phyloP scores from a whole-genome alignment of 2,797 vertebrate genomes.

The Eutrigla gurnardus region DNA sequence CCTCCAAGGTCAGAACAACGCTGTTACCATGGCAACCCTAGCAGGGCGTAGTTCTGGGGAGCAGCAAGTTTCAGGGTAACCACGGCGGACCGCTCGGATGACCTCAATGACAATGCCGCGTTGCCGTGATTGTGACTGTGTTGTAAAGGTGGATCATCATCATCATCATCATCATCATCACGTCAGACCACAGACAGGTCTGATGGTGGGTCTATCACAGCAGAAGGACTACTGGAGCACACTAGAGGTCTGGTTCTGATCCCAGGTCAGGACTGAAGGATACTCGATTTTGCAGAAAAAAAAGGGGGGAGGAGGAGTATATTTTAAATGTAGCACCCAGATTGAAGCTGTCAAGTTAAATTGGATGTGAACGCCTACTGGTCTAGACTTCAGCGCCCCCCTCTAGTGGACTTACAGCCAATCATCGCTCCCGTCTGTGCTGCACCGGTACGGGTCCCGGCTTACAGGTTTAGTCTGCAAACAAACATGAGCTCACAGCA shows the following conservation, averaged over 20 bases:
- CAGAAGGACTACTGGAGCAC: conserved; percentile 33
- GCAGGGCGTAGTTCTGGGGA: conserved; percentile 49
- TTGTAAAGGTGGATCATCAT: no score
- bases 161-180: no score
- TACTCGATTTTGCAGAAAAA: conserved; percentile 13
- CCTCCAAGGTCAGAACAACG: conserved; percentile 63
- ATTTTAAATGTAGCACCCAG: conserved; percentile 16
- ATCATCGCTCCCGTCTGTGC: conserved; percentile 13
- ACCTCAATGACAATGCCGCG: conserved; percentile 66
- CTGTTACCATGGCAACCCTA: conserved; percentile 75
- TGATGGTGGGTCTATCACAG: conserved; percentile 32
- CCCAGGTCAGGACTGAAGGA: conserved; percentile 43
- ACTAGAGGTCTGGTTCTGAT: conserved; percentile 39
- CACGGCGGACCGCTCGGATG: conserved; percentile 60
- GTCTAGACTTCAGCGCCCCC: background rate
- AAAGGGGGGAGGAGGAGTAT: background rate
- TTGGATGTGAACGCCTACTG: background rate
- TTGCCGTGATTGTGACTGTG: background rate
- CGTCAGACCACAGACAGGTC: conserved; percentile 14
- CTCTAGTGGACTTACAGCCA: background rate
- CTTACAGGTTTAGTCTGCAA: conserved; percentile 17
- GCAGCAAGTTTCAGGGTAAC: conserved; percentile 65
- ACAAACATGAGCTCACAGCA: conserved; percentile 51
- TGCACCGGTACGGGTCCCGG: background rate
- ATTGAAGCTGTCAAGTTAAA: conserved; percentile 14